Evolutionary conservation across 2,888 invertebrate genomes (phyloP), one percentile per base, ranked within the genome.

Genomic region (Margaritifera margaritifera): DNA sequence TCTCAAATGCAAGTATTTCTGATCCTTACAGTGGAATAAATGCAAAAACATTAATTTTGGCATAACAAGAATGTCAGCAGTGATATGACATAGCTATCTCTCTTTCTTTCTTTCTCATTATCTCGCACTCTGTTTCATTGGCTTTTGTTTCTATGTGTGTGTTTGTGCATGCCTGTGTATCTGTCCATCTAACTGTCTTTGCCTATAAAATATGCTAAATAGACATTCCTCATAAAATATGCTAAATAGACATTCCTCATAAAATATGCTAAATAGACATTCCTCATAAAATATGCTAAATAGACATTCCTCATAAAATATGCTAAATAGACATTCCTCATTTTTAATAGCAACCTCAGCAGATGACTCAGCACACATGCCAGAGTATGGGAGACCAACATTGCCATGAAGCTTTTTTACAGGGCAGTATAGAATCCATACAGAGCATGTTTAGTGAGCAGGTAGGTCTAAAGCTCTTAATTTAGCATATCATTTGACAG

Each of bases 401-500:
- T 42, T 42, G 69, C 24, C 72, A 67, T 56, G 66, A 69, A 50
- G 66, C 66, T 18, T 75, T 66, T 58, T 67, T 81, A 53, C 75
- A 79, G 64, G 83, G 82, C 73, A 86, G 84, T 65, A 80, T 84
- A 22, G 86, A 84, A 24, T 86, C 86, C 6, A 72, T 88, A 62
- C 86, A 86, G 66, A 84, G 86, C 72, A 83, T 87, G 66, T 87
- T 84, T 67, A 86, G 85, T 77, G 86, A 89, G 72, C 83, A 84
- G 74, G 87, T 88, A 69, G 71, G 82, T 77, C 66, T 64, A 52
- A 63, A 42, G 42, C 42, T 42, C 11, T 42, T 42, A 42, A 42
- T 42, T 42, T 4, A 8, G 11, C 42, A 42, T 42, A n/a, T n/a
- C n/a, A n/a, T 42, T 42, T 8, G 42, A 42, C 0, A 42, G 11